Percentiles rank a stretch among this genome's conserved stretches.
Conservation (phyloP, 2,888 invertebrate genomes). For the Celastrina argiolus region DNA sequence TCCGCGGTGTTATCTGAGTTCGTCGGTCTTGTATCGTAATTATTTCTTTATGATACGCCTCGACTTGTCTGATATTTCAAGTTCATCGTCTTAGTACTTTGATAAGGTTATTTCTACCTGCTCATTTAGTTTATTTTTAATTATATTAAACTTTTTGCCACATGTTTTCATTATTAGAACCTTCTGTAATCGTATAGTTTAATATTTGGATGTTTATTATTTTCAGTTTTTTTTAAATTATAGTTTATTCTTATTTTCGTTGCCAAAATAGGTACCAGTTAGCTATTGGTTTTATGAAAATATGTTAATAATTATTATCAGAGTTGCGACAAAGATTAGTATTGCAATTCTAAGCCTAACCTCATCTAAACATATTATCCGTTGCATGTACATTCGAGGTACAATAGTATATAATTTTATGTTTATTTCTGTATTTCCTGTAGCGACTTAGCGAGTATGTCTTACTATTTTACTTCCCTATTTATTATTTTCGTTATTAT, state of each 20-base stretch:
- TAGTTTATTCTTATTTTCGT: too few species aligned
- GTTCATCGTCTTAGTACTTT: constrained; percentile 6
- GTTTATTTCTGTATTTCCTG: background rate
- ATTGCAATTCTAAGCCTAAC: background rate
- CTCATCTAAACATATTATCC: background rate
- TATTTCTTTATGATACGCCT: background rate
- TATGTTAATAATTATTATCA: too few species aligned
- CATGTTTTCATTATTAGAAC: too few species aligned
- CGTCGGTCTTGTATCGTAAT: background rate
- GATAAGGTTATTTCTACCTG: background rate
- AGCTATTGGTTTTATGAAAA: too few species aligned
- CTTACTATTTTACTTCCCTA: background rate
- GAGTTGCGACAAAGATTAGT: too few species aligned
- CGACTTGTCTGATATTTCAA: constrained; percentile 4
- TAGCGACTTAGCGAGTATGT: background rate
- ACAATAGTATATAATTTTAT: too few species aligned
- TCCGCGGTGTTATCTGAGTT: background rate
- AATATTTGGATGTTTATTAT: too few species aligned
- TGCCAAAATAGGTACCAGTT: too few species aligned
- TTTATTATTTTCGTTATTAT: background rate
- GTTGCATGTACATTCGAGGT: background rate
- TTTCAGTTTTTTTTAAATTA: too few species aligned
- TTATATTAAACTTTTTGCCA: too few species aligned
- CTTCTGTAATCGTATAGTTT: too few species aligned
- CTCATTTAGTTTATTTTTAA: background rate